These are phyloP conservation scores for Coracopsis vasa DNA, from an alignment of 2,113 vertebrate genomes.

Conservation along the genomic window DNA sequence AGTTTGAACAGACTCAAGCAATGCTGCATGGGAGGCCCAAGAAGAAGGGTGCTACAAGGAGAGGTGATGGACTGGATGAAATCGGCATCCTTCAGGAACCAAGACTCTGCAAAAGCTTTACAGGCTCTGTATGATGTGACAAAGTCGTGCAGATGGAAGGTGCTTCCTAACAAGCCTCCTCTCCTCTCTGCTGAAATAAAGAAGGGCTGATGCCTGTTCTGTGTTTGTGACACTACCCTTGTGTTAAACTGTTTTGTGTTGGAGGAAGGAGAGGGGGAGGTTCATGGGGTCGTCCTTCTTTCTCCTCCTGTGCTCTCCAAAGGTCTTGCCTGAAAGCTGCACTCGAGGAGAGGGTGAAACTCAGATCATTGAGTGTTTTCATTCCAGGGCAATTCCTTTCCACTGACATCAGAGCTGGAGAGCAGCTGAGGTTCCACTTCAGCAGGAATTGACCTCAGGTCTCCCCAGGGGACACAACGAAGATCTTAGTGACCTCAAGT, in stretches of 20 bases:
- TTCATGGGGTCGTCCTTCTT: rapidly evolving
- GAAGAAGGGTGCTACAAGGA: not conserved
- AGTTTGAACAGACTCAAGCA: not conserved
- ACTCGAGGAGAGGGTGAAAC: rapidly evolving
- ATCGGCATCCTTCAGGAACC: rapidly evolving
- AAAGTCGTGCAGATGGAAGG: not conserved
- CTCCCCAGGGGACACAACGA: not conserved
- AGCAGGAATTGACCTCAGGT: not conserved
- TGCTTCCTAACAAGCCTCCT: rapidly evolving
- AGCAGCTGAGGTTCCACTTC: not conserved
- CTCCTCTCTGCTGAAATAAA: not conserved
- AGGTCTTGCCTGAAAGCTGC: not conserved
- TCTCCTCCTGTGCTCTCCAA: not conserved
- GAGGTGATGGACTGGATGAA: not conserved
- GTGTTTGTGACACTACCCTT: rapidly evolving
- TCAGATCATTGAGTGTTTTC: not conserved
- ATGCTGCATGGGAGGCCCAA: not conserved
- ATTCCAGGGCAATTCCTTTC: not conserved
- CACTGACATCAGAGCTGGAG: rapidly evolving
- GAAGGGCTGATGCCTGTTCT: not conserved
- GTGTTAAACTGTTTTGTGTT: not conserved
- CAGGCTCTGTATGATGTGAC: rapidly evolving
- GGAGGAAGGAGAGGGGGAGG: no score
- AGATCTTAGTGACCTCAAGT: not conserved
- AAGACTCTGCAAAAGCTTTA: not conserved